These are phyloP conservation scores for Pteropus alecto DNA, from an alignment of 2,113 vertebrate species.

Conservation along the genomic window DNA sequence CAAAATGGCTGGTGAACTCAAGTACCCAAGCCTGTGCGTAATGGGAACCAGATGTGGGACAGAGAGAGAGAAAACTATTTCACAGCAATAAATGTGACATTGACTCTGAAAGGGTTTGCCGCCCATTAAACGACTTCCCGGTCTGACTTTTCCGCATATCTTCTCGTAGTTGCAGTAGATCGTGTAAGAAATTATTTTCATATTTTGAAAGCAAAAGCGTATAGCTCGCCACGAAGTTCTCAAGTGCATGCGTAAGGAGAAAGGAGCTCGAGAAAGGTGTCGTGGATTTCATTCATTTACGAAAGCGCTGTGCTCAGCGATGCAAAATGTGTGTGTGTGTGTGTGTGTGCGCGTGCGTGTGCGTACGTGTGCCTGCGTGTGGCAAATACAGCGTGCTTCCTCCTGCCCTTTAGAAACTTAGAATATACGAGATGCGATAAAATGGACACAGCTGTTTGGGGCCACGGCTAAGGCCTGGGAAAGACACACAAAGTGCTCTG, in stretches of 20 bases:
- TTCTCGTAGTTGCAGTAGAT: neutral
- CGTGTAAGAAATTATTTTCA: constrained; percentile 1
- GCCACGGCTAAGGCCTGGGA: neutral
- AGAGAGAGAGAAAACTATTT: constrained; percentile 73
- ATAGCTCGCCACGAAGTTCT: neutral
- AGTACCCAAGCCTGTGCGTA: constrained; percentile 68
- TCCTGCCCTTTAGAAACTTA: constrained; percentile 25
- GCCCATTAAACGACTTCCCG: constrained; percentile 49
- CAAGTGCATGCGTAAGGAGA: neutral
- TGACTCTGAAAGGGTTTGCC: constrained; percentile 67
- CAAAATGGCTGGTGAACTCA: constrained; percentile 72
- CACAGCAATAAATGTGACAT: constrained; percentile 72
- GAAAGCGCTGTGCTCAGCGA: neutral
- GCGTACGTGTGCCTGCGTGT: too few relatives aligned
- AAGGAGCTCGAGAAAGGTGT: neutral
- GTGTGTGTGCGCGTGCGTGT: too few relatives aligned
- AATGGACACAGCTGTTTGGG: neutral
- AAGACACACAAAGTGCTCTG: neutral
- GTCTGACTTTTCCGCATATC: constrained; percentile 9
- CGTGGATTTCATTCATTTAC: neutral
- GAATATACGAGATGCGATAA: neutral
- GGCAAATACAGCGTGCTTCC: constrained; percentile 31
- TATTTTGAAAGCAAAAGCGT: neutral
- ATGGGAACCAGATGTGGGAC: constrained; percentile 69
- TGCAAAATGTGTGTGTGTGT: neutral